Percentiles rank a stretch among this genome's conserved stretches.
These are phyloP conservation scores for Papilio dardanus DNA, from an alignment of 1,140 invertebrate genomes.

Conservation along the genomic window DNA sequence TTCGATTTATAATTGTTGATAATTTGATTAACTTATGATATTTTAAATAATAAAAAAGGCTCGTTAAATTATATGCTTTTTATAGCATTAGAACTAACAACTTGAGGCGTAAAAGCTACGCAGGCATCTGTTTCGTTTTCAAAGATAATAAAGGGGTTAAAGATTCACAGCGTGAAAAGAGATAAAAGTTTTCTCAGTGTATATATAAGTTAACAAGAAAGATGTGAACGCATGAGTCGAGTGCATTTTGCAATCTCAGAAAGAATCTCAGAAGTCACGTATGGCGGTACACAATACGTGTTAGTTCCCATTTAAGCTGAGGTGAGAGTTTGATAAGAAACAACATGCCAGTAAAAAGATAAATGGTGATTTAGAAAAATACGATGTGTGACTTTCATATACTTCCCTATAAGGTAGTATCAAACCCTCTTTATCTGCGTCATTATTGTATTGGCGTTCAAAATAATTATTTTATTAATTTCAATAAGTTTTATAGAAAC, in stretches of 20 bases:
- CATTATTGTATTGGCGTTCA: too few relatives aligned
- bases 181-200: background rate
- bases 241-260: background rate
- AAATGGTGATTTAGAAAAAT: background rate
- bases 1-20: constrained; percentile 8
- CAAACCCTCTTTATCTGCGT: too few relatives aligned
- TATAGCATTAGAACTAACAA: background rate
- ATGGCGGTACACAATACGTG: constrained; percentile 6
- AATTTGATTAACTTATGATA: background rate
- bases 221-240: background rate
- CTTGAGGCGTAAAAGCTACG: background rate
- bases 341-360: background rate
- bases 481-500: background rate
- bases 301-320: background rate
- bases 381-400: too few relatives aligned
- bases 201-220: background rate
- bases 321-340: constrained; percentile 9
- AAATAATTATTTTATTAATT: background rate
- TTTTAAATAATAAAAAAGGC: background rate
- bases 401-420: too few relatives aligned
- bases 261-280: constrained; percentile 12
- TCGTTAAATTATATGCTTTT: background rate
- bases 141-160: background rate
- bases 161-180: background rate
- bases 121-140: background rate